These are phyloP conservation scores for Riptortus pedestris DNA, from an alignment of 1,140 invertebrate species.

Conservation along the genomic window DNA sequence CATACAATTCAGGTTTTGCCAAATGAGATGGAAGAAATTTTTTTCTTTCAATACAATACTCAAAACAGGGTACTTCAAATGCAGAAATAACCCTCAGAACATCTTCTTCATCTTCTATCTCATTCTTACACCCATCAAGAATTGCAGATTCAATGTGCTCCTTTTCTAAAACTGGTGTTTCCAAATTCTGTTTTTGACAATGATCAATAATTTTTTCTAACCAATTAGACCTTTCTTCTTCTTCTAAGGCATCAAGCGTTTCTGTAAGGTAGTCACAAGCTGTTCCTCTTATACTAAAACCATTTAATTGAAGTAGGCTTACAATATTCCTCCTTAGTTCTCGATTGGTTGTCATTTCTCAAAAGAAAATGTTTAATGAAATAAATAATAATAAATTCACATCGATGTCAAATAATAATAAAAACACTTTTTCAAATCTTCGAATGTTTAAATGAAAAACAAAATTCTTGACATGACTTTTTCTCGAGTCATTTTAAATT, in stretches of 20 bases:
- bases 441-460: no score
- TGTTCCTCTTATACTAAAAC: conserved; percentile 21
- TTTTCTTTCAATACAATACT: conserved; percentile 64
- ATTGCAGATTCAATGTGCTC: conserved; percentile 61
- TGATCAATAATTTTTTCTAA: conserved; percentile 52
- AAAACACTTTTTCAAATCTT: no score
- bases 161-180: conserved; percentile 56
- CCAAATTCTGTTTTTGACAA: conserved; percentile 60
- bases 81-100: conserved; percentile 70
- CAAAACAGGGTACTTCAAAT: conserved; percentile 65
- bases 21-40: conserved; percentile 54
- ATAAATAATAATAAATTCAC: no score
- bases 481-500: no score
- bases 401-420: no score
- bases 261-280: conserved; percentile 23
- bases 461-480: no score
- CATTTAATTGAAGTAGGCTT: conserved; percentile 18
- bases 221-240: conserved; percentile 44
- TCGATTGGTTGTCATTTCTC: conserved; percentile 6
- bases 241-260: conserved; percentile 40
- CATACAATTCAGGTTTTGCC: conserved; percentile 46
- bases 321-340: conserved; percentile 19
- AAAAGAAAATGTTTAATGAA: no score
- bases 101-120: conserved; percentile 64
- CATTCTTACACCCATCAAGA: conserved; percentile 56